Evolutionary conservation across 2,888 invertebrate species (phyloP).

Genomic region (Invenusta paracnida): DNA sequence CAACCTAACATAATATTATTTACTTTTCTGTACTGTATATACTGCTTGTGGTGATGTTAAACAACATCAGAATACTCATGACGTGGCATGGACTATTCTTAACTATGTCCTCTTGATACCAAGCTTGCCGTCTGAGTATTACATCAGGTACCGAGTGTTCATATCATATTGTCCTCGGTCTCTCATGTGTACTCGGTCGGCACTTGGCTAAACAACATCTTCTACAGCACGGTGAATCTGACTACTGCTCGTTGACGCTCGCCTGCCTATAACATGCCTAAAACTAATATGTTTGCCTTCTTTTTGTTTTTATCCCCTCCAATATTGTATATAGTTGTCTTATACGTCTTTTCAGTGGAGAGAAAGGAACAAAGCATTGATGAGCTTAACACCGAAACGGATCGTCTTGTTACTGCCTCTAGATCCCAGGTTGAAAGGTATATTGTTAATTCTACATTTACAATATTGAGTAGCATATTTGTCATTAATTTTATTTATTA

Average conservation of each 20-base stretch:
- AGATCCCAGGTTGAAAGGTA: neutral
- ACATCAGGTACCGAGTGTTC: neutral
- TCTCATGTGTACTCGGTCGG: neutral
- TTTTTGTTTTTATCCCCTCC: no score
- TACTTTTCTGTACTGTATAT: no score
- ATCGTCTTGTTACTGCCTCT: neutral
- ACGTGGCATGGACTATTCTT: no score
- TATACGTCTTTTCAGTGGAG: neutral
- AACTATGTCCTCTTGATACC: neutral
- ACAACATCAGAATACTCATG: no score
- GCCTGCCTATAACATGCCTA: no score
- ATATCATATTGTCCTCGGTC: neutral
- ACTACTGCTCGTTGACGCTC: no score
- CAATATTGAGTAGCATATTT: neutral
- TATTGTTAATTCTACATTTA: neutral
- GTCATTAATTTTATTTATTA: neutral
- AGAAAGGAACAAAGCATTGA: neutral
- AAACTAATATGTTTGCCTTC: no score
- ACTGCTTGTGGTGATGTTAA: no score
- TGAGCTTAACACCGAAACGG: neutral
- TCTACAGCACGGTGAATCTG: no score
- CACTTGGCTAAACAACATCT: neutral
- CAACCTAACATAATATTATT: no score
- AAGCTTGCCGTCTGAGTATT: neutral
- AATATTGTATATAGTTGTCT: no score